A percentile compares a stretch with the other conserved stretches of the same genome.
Evolutionary conservation across 2,888 invertebrate species (phyloP).

Genomic region (Nephrotoma appendiculata): DNA sequence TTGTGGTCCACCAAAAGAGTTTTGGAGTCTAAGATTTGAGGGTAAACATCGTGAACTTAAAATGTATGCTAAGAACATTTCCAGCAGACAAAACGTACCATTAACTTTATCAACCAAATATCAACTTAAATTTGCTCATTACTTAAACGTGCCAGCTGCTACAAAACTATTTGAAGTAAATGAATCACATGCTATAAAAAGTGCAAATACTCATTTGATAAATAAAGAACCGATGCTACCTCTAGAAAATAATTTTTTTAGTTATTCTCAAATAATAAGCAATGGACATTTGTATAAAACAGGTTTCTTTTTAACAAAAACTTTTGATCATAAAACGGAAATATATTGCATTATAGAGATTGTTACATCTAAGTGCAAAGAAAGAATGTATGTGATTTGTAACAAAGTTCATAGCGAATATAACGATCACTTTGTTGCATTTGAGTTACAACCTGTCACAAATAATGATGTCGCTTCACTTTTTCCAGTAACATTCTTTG

Average conservation of each 20-base stretch:
- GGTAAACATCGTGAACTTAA: too few relatives aligned
- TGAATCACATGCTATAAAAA: not conserved
- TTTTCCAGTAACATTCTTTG: not conserved
- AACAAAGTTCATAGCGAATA: too few relatives aligned
- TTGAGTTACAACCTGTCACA: too few relatives aligned
- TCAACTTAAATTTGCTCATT: too few relatives aligned
- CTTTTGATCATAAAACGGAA: not conserved
- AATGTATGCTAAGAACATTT: not conserved
- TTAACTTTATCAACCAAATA: not conserved
- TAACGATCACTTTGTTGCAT: too few relatives aligned
- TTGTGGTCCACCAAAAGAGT: not conserved
- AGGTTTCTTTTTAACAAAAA: not conserved
- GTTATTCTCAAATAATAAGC: too few relatives aligned
- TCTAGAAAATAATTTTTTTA: not conserved
- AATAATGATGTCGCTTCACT: not conserved
- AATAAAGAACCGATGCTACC: not conserved
- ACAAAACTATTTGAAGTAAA: too few relatives aligned
- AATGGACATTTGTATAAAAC: too few relatives aligned
- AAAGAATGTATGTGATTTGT: not conserved
- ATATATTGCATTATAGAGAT: not conserved
- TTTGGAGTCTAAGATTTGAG: not conserved
- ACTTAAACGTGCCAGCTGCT: too few relatives aligned
- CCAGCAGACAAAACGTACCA: not conserved
- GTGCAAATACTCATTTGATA: not conserved
- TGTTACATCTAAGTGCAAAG: not conserved